These are phyloP conservation scores for Crepidodera aurea DNA, from an alignment of 2,888 invertebrate species.

Conservation along the genomic window DNA sequence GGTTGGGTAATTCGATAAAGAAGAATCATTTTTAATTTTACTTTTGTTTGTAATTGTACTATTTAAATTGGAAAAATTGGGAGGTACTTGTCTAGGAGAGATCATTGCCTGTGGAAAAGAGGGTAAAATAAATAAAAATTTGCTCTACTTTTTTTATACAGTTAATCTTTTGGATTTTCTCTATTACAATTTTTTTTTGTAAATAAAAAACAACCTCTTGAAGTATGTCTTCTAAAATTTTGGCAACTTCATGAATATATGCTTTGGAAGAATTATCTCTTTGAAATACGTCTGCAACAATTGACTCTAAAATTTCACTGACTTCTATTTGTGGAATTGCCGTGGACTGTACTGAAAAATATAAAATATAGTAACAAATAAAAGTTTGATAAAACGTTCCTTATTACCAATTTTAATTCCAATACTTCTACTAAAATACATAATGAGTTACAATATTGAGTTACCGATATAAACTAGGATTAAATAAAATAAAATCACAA, in stretches of 20 bases:
- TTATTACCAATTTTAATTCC: too few relatives aligned
- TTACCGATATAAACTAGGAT: too few relatives aligned
- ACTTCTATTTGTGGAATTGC: neutral
- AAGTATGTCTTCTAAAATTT: neutral
- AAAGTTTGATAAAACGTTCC: too few relatives aligned
- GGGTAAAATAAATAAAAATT: too few relatives aligned
- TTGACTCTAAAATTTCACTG: neutral
- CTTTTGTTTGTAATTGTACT: neutral
- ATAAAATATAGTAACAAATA: too few relatives aligned
- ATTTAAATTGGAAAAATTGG: neutral
- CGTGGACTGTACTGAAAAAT: neutral
- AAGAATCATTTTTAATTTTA: neutral
- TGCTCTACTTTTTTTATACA: too few relatives aligned
- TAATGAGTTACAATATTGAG: too few relatives aligned
- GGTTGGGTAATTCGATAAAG: neutral
- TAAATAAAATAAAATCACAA: too few relatives aligned
- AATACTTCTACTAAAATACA: too few relatives aligned
- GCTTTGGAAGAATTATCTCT: neutral
- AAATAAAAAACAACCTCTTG: too few relatives aligned
- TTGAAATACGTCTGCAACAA: neutral
- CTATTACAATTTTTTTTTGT: too few relatives aligned
- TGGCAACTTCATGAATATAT: neutral
- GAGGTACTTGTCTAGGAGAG: neutral
- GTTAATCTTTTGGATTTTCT: too few relatives aligned
- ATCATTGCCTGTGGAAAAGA: neutral